These are phyloP conservation scores for Ceratoteleas bidentatus DNA, from an alignment of 1,140 invertebrate genomes.

Conservation along the genomic window DNA sequence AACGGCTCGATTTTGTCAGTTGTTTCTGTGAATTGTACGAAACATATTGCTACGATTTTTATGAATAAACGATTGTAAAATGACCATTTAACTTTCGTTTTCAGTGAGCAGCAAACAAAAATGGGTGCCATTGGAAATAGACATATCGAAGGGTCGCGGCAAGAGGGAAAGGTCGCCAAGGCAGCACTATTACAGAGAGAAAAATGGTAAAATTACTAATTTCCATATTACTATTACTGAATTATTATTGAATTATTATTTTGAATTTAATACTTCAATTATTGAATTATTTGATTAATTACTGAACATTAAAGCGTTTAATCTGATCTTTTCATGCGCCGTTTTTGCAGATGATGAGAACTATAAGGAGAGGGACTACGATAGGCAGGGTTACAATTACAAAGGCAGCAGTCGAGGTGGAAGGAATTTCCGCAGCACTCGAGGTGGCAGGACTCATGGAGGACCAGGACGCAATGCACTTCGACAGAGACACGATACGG, in stretches of 20 bases:
- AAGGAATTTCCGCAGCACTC: conserved; percentile 69
- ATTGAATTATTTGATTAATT: too few relatives aligned
- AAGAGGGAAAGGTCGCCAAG: conserved; percentile 78
- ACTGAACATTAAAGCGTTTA: too few relatives aligned
- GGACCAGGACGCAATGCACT: conserved; percentile 69
- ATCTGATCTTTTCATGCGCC: too few relatives aligned
- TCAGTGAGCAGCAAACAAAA: conserved; percentile 85
- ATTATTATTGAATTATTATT: too few relatives aligned
- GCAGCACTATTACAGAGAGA: conserved; percentile 75
- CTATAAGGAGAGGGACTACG: conserved; percentile 75
- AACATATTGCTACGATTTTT: not conserved
- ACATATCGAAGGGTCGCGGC: conserved; percentile 82
- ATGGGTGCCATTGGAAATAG: conserved; percentile 89
- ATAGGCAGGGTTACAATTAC: conserved; percentile 72
- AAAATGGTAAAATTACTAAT: conserved; percentile 76
- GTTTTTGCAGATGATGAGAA: conserved; percentile 72
- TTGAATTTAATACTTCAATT: too few relatives aligned
- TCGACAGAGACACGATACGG: conserved; percentile 77
- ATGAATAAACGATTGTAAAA: too few relatives aligned
- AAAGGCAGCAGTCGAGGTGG: conserved; percentile 73
- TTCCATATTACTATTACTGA: too few relatives aligned
- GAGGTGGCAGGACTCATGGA: conserved; percentile 74
- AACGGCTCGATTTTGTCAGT: too few relatives aligned
- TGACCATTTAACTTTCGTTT: too few relatives aligned
- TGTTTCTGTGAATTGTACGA: not conserved